Evolutionary conservation across 2,797 vertebrate species (phyloP), one percentile per base, ranked within the genome.

Genomic region (Phrynocephalus vlangalii): DNA sequence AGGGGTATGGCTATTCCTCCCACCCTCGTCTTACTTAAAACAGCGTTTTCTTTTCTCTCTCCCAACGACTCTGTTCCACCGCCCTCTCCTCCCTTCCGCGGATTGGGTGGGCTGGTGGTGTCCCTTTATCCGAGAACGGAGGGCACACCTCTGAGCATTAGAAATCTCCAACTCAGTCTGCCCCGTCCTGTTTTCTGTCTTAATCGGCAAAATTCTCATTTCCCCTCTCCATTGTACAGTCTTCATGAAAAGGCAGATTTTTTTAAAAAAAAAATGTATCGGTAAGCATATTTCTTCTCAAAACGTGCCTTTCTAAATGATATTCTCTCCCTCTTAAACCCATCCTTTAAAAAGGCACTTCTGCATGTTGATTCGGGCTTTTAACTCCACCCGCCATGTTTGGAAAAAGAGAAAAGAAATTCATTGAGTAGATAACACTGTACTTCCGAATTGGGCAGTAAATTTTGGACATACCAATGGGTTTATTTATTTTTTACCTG

Each of bases 1-100:
- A 96, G 76, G 96, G 94, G 94, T 88, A 67, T 95, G 95, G 97
- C 96, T 97, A 97, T 96, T 63, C 6, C 26, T 75, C 52, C 82
- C 70, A 16, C 26, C 33, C 30, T 52, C 50, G 3, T 75, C 97
- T 97, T 93, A 92, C 95, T 95, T 88, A 95, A 97, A 97, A 96
- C 91, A 82, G 92, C 94, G 70, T 96, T 97, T 96, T 72, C 80
- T 79, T 3, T 68, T 11, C 15, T 38, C 33, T 60, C 20, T 10
- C 56, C 18, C 24, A 44, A 44, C 38, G 4, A 44, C n/a, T 24
- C 44, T 28, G 2, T 11, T 1, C 1, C 67, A 5, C 5, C 28
- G 16, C 52, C 9, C 52, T 3, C 33, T 44, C 44, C 24, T 52
- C 24, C 33, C 24, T 24, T 66, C 33, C 28, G 38, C 75, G 63